Evolutionary conservation across 2,888 invertebrate genomes (phyloP).

Genomic region (Caenorhabditis macrosperma): DNA sequence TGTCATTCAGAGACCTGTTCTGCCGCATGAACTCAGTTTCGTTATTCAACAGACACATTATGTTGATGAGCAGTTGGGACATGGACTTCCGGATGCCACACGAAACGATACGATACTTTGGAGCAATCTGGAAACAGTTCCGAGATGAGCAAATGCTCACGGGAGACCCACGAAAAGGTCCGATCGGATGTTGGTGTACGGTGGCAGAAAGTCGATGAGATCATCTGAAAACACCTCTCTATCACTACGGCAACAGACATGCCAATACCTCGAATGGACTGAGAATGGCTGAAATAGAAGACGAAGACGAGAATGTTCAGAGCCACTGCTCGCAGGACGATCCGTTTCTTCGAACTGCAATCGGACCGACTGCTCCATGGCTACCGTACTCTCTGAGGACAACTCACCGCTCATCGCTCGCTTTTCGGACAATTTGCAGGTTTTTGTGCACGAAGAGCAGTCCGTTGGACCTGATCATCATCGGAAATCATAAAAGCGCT

Average conservation of each 20-base stretch:
- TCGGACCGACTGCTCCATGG: not conserved
- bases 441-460: conserved; percentile 12
- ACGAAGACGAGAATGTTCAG: conserved; percentile 25
- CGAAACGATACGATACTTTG: conserved; percentile 27
- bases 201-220: conserved; percentile 16
- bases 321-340: conserved; percentile 20
- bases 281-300: conserved; percentile 22
- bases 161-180: conserved; percentile 28
- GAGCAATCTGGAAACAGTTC: conserved; percentile 28
- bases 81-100: conserved; percentile 39
- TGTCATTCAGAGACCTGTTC: conserved; percentile 41
- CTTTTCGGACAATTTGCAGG: conserved; percentile 11
- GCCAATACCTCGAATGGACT: no score
- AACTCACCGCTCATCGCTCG: not conserved
- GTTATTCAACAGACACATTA: conserved; percentile 36
- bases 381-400: not conserved
- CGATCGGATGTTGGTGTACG: conserved; percentile 36
- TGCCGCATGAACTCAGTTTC: conserved; percentile 31
- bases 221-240: conserved; percentile 5
- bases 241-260: no score
- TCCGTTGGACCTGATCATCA: conserved; percentile 19
- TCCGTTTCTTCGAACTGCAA: conserved; percentile 20
- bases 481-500: conserved; percentile 10
- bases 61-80: conserved; percentile 26
- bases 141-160: no score